Evolutionary conservation across 1,140 invertebrate genomes (phyloP).

Genomic region (Pseudomyrmex concolor): DNA sequence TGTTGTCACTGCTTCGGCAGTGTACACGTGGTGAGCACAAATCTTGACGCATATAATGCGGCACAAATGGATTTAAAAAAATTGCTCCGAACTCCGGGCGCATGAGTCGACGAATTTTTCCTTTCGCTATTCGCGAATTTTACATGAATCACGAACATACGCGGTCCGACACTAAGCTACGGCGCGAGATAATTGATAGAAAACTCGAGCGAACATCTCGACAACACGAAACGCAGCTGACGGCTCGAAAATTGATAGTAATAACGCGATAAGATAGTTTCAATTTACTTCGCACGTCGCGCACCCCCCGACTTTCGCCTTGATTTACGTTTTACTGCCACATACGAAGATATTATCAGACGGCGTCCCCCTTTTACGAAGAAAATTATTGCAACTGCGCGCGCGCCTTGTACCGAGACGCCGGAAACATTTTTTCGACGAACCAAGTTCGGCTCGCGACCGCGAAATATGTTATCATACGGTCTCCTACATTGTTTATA

Average conservation of each 20-base stretch:
- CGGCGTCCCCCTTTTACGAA: not conserved
- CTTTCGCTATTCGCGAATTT: no score
- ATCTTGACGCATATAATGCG: no score
- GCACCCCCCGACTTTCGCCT: conserved; percentile 20
- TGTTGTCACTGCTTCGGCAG: no score
- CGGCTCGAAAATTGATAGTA: conserved; percentile 47
- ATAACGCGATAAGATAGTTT: conserved; percentile 55
- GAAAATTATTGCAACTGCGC: conserved; percentile 32
- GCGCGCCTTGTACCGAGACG: not conserved
- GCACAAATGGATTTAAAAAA: no score
- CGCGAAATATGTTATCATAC: conserved; percentile 36
- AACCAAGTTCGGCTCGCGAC: not conserved
- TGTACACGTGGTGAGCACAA: no score
- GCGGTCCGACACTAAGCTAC: not conserved
- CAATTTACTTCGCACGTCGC: conserved; percentile 39
- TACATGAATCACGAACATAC: no score
- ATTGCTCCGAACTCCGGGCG: no score
- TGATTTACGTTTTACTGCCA: conserved; percentile 33
- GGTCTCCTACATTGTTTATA: conserved; percentile 23
- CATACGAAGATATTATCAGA: conserved; percentile 33
- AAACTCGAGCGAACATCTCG: conserved; percentile 1
- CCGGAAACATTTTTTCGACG: not conserved
- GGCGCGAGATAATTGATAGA: conserved; percentile 24
- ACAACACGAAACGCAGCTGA: conserved; percentile 30
- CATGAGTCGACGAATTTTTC: no score